These are phyloP conservation scores for Drosophila leontia DNA, from an alignment of 1,140 invertebrate genomes.

Conservation along the genomic window DNA sequence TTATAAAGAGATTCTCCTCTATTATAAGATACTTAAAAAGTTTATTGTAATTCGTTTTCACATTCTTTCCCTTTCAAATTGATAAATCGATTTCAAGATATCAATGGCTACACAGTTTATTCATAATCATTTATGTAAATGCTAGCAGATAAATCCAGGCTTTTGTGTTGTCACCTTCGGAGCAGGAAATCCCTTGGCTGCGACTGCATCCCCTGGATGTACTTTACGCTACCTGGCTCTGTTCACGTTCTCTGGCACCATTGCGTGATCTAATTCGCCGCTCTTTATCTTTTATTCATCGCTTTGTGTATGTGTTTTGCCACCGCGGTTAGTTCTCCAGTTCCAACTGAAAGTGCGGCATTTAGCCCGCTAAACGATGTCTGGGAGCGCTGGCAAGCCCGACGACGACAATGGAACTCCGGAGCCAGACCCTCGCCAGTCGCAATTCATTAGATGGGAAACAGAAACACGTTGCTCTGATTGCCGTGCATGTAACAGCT, in stretches of 20 bases:
- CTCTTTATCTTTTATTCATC: slow-evolving; percentile 50
- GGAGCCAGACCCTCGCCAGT: slow-evolving; percentile 15
- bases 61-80: background rate
- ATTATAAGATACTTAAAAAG: background rate
- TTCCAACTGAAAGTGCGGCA: slow-evolving; percentile 44
- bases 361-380: slow-evolving; percentile 45
- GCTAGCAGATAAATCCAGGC: background rate
- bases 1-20: background rate
- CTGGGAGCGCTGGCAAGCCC: slow-evolving; percentile 1
- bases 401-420: slow-evolving; percentile 24
- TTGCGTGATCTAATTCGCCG: slow-evolving; percentile 44
- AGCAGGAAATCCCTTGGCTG: slow-evolving; percentile 17
- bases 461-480: slow-evolving; percentile 62
- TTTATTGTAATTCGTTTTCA: background rate
- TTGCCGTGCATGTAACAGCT: slow-evolving; percentile 52
- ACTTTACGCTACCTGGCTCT: slow-evolving; percentile 1
- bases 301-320: slow-evolving; percentile 15
- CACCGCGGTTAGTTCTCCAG: slow-evolving; percentile 16
- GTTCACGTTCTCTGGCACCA: slow-evolving; percentile 27
- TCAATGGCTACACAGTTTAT: background rate
- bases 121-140: slow-evolving; percentile 25
- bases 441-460: slow-evolving; percentile 60
- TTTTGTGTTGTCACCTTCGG: slow-evolving; percentile 24
- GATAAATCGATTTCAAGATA: background rate
- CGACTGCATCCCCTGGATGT: slow-evolving; percentile 18